Evolutionary conservation across 2,113 vertebrate species (phyloP), one percentile per base, ranked within the genome.

Genomic region (Ictidomys tridecemlineatus): DNA sequence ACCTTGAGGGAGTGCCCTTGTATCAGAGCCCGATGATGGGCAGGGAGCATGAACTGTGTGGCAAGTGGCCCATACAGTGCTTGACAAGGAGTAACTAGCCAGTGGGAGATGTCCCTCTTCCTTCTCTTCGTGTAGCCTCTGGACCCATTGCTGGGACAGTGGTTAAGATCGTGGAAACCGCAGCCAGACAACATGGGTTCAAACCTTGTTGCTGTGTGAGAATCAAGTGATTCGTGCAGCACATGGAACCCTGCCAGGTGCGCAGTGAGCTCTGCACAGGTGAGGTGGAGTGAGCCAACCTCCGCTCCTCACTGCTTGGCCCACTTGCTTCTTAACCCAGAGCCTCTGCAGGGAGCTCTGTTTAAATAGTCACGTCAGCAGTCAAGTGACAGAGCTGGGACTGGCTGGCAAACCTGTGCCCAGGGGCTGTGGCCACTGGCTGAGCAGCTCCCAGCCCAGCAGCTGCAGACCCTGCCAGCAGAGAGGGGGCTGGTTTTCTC

Each of bases 201-300:
- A 58, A 1, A 74, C 69, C 84, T 80, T 45, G 3, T 70, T 80
- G 56, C 74, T 70, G 14, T 53, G 70, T 94, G 39, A 14, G 11
- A 58, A 58, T 65, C 0, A 3, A 70, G 28, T 42, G 80, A 5
- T 89, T 39, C 51, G 18, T 7, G 3, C 45, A 78, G 42, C 1
- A 0, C 0, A 0, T 8, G 4, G 39, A 30, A 26, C 45, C 34
- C 37, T 65, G 63, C 2, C 63, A 4, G 17, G 63, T 1, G 5
- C 53, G 32, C 28, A 37, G 58, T 34, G 20, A 95, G 37, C 53
- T 95, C 76, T 30, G 2, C 3, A 32, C 51, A 45, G 51, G 14
- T 4, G 74, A 67, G 4, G 18, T 0, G 78, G 42, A 48, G 42
- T 69, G 7, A 53, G 20, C 42, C 70, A n/a, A 37, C 37, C 72